Conservation (phyloP, 2,797 vertebrate species). For the Hippoglossus hippoglossus region DNA sequence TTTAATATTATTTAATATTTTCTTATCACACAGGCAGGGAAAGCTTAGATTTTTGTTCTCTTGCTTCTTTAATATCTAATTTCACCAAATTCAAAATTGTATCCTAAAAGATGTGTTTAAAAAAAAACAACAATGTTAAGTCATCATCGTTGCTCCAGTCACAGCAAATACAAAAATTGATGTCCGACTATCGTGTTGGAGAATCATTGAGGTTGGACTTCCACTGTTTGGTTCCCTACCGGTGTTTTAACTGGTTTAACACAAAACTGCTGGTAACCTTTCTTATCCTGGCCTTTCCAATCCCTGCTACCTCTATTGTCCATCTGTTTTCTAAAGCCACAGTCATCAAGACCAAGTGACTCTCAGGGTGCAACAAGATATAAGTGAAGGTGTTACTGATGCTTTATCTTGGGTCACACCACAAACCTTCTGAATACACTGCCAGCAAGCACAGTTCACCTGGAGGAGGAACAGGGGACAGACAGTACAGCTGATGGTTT, state of each 20-base stretch:
- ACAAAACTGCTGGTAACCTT: neutral
- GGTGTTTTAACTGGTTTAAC: conserved; percentile 7
- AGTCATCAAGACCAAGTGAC: conserved; percentile 37
- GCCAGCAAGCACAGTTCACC: conserved; percentile 24
- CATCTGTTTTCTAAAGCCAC: neutral
- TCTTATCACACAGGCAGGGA: too few relatives aligned
- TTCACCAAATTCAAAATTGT: too few relatives aligned
- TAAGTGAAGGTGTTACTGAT: neutral
- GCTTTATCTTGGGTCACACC: neutral
- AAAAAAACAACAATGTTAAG: too few relatives aligned
- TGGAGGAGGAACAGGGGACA: conserved; percentile 14
- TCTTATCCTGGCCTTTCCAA: neutral
- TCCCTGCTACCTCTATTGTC: conserved; percentile 24
- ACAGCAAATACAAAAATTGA: too few relatives aligned
- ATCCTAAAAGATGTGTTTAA: too few relatives aligned
- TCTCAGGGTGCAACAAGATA: conserved; percentile 17
- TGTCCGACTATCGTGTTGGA: too few relatives aligned
- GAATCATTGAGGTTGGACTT: too few relatives aligned
- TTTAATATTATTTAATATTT: conserved; percentile 5
- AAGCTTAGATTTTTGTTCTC: too few relatives aligned
- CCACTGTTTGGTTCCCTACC: neutral
- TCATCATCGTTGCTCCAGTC: too few relatives aligned
- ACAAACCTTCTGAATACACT: conserved; percentile 33
- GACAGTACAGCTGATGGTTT: neutral
- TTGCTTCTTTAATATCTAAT: too few relatives aligned